Evolutionary conservation across 2,888 invertebrate genomes (phyloP).

Genomic region (Rotaria magnacalcarata): DNA sequence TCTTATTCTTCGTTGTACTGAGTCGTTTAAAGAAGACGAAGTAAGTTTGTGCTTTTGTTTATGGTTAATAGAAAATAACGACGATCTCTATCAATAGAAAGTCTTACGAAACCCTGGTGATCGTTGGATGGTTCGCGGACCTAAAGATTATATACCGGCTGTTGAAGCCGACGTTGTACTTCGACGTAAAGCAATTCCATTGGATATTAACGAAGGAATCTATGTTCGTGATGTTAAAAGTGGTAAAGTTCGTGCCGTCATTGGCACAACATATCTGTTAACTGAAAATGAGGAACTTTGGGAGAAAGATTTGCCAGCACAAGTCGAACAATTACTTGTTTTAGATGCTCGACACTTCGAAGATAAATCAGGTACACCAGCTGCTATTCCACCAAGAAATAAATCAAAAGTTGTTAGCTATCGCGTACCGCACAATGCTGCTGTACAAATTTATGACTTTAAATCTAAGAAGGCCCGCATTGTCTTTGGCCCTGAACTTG

Average conservation of each 20-base stretch:
- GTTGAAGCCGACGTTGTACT: constrained; percentile 61
- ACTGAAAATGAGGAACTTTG: constrained; percentile 61
- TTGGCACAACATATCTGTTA: constrained; percentile 62
- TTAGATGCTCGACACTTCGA: constrained; percentile 39
- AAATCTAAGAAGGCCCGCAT: constrained; percentile 62
- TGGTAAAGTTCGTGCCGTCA: constrained; percentile 59
- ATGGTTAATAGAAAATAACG: neutral
- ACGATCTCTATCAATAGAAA: constrained; percentile 48
- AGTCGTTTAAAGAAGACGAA: constrained; percentile 50
- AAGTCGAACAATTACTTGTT: constrained; percentile 50
- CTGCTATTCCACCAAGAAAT: constrained; percentile 50
- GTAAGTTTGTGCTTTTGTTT: neutral
- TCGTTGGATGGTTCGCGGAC: constrained; percentile 62
- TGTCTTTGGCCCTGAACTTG: constrained; percentile 62
- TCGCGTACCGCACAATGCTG: constrained; percentile 62
- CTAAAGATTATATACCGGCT: constrained; percentile 62
- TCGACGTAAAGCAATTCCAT: constrained; percentile 60
- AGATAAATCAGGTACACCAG: neutral
- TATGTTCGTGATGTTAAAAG: constrained; percentile 60
- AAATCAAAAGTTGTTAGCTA: constrained; percentile 59
- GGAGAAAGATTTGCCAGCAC: constrained; percentile 58
- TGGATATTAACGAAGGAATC: constrained; percentile 63
- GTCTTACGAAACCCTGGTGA: constrained; percentile 60
- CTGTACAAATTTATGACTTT: constrained; percentile 63
- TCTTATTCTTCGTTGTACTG: constrained; percentile 52